Percentiles rank a stretch among this genome's conserved stretches.
Conservation (phyloP, 2,888 invertebrate genomes). For the Mellilla xanthometata region DNA sequence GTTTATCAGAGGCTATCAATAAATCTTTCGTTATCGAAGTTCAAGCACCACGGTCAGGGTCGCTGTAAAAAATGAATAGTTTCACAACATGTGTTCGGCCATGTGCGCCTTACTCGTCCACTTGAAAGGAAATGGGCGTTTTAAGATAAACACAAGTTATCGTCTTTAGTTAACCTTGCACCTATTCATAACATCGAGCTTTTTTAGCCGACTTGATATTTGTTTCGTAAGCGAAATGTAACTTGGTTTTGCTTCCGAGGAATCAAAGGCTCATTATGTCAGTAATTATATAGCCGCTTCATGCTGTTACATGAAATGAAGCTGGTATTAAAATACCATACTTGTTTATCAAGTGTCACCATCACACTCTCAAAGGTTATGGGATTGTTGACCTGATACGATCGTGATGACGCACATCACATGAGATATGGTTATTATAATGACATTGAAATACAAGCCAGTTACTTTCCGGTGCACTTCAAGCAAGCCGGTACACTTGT, state of each 20-base stretch:
- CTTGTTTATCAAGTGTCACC: background rate
- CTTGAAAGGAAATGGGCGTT: constrained; percentile 51
- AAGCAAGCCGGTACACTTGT: too few relatives aligned
- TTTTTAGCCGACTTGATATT: constrained; percentile 3
- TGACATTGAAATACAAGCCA: constrained; percentile 24
- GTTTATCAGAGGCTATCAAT: constrained; percentile 3
- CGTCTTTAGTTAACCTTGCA: constrained; percentile 27
- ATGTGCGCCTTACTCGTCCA: constrained; percentile 63
- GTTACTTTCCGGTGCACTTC: constrained; percentile 3
- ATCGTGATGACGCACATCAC: constrained; percentile 20
- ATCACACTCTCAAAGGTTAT: constrained; percentile 22
- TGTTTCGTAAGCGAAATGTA: background rate
- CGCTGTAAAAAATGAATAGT: constrained; percentile 42
- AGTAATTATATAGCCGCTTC: too few relatives aligned
- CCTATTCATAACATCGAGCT: constrained; percentile 22
- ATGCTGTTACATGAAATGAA: too few relatives aligned
- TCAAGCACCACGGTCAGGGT: constrained; percentile 60
- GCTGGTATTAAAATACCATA: too few relatives aligned
- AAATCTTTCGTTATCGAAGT: constrained; percentile 30
- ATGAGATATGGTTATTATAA: constrained; percentile 5
- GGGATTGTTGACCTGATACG: constrained; percentile 35
- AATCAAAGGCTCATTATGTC: too few relatives aligned
- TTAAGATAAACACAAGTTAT: constrained; percentile 41
- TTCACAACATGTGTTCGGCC: constrained; percentile 57
- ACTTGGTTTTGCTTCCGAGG: too few relatives aligned